Evolutionary conservation across 2,888 invertebrate genomes (phyloP).

Genomic region (Macrosiphum euphorbiae): DNA sequence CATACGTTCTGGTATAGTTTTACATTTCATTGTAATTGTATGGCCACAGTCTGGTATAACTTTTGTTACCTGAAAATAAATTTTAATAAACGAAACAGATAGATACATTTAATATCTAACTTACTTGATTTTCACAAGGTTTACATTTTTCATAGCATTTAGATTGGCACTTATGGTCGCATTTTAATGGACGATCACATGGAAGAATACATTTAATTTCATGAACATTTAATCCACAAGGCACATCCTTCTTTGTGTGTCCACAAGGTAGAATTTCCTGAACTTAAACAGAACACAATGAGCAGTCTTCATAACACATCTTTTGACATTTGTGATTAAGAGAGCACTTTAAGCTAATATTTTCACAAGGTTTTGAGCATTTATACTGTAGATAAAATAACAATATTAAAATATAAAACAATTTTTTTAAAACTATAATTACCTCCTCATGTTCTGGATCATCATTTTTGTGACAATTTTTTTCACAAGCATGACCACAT

Average conservation of each 20-base stretch:
- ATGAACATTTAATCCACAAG: conserved; percentile 72
- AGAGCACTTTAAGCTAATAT: conserved; percentile 72
- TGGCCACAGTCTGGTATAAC: no score
- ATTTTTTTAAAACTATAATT: conserved; percentile 63
- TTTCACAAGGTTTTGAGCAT: conserved; percentile 72
- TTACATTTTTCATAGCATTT: conserved; percentile 73
- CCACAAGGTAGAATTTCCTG: conserved; percentile 72
- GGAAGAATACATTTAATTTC: conserved; percentile 71
- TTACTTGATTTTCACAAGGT: conserved; percentile 71
- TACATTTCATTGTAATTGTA: no score
- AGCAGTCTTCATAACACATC: conserved; percentile 74
- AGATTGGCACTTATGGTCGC: conserved; percentile 73
- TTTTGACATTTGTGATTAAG: conserved; percentile 72
- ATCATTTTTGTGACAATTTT: conserved; percentile 74
- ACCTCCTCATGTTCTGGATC: conserved; percentile 76
- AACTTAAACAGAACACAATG: conserved; percentile 72
- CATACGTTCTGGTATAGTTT: no score
- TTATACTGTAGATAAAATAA: conserved; percentile 68
- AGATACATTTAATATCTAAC: not conserved
- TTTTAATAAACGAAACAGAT: not conserved
- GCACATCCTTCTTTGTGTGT: conserved; percentile 70
- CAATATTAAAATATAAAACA: not conserved
- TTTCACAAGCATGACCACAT: conserved; percentile 78
- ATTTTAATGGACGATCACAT: conserved; percentile 72
- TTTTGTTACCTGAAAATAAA: no score